phyloP scores from a whole-genome alignment of 1,140 invertebrate species.

The Ips nitidus region DNA sequence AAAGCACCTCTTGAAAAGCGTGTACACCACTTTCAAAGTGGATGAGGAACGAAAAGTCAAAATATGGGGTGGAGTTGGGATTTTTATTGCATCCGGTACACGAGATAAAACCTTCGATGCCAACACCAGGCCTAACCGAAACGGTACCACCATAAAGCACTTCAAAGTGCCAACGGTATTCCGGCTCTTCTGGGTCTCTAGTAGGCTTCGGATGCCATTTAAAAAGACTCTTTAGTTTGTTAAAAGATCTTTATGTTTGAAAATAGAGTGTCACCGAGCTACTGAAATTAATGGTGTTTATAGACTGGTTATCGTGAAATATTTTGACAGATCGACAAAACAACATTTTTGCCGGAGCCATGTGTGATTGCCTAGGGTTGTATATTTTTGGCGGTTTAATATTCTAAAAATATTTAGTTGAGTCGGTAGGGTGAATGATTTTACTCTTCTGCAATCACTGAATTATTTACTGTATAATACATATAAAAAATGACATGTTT shows the following conservation, averaged over 20 bases:
- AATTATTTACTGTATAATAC: no score
- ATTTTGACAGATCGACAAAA: constrained; percentile 23
- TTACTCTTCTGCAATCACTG: no score
- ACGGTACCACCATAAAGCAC: background rate
- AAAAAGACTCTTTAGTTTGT: constrained; percentile 17
- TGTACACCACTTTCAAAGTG: constrained; percentile 14
- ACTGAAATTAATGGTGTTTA: constrained; percentile 27
- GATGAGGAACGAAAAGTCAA: constrained; percentile 22
- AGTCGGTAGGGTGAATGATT: no score
- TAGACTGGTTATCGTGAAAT: constrained; percentile 21
- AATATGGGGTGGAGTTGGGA: constrained; percentile 17
- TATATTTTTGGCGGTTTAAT: no score
- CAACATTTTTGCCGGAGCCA: constrained; percentile 5
- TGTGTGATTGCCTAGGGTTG: background rate
- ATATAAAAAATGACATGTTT: no score
- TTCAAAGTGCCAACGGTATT: background rate
- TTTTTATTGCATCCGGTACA: constrained; percentile 26
- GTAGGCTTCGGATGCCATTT: constrained; percentile 2
- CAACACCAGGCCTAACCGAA: background rate
- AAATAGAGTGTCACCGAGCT: constrained; percentile 18
- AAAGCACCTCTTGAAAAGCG: constrained; percentile 16
- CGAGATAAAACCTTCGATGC: no score
- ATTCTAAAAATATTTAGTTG: no score
- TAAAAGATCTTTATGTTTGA: constrained; percentile 22
- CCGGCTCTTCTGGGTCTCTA: background rate